phyloP scores from a whole-genome alignment of 2,888 invertebrate genomes.

The Scotopteryx bipunctaria region DNA sequence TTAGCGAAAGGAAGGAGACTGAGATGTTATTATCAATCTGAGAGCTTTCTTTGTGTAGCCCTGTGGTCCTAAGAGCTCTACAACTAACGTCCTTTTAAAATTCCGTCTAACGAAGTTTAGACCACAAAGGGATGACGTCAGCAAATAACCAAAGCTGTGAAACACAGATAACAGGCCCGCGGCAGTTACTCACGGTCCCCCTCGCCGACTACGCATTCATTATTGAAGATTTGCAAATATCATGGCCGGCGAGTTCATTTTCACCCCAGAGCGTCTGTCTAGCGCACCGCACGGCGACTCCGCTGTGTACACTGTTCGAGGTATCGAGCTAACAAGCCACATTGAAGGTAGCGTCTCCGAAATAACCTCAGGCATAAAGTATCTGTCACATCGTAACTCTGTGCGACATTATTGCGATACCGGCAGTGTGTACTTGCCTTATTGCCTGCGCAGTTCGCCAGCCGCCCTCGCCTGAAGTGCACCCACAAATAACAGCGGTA shows the following conservation, averaged over 20 bases:
- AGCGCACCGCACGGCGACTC: constrained; percentile 41
- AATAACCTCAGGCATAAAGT: constrained; percentile 56
- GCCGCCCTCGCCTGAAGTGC: constrained; percentile 58
- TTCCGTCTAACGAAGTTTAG: constrained; percentile 12
- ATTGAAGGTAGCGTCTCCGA: constrained; percentile 41
- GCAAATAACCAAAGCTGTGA: constrained; percentile 49
- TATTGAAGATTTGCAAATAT: constrained; percentile 74
- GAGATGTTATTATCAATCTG: neutral
- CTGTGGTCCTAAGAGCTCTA: constrained; percentile 3
- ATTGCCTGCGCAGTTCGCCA: constrained; percentile 45
- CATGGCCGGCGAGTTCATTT: constrained; percentile 53
- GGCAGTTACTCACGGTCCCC: constrained; percentile 44
- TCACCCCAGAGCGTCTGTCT: constrained; percentile 52
- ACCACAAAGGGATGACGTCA: constrained; percentile 20
- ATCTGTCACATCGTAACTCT: constrained; percentile 53
- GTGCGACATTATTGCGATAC: constrained; percentile 50
- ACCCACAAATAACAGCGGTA: constrained; percentile 64
- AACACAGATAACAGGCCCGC: constrained; percentile 58
- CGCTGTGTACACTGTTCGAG: constrained; percentile 26
- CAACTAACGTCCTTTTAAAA: constrained; percentile 13
- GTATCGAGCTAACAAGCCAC: constrained; percentile 46
- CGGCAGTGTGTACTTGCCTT: constrained; percentile 57
- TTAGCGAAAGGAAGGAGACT: neutral
- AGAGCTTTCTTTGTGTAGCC: constrained; percentile 3
- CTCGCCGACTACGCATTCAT: constrained; percentile 61